Evolutionary conservation across 2,113 vertebrate species (phyloP).

Genomic region (Apodemus sylvaticus): DNA sequence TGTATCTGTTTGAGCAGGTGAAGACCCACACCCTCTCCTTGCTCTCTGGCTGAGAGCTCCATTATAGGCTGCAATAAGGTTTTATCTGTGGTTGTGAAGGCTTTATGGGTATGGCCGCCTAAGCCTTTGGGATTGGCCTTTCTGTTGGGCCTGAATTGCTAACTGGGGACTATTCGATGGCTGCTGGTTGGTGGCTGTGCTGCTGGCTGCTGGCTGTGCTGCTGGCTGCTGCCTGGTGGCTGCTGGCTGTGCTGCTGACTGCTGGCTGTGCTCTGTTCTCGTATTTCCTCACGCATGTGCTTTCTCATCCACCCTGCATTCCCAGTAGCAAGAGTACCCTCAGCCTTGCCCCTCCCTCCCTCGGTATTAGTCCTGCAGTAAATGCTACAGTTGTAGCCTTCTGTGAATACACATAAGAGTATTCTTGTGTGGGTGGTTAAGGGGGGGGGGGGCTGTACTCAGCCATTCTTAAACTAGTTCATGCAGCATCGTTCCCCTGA

Average conservation of each 20-base stretch:
- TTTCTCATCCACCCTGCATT: background rate
- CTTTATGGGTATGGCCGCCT: background rate
- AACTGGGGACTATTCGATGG: background rate
- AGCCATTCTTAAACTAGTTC: background rate
- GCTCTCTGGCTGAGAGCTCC: background rate
- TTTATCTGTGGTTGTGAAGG: background rate
- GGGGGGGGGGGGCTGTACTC: background rate
- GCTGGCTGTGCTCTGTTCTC: background rate
- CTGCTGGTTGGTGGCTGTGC: background rate
- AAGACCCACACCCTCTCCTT: background rate
- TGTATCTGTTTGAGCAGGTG: conserved; percentile 98
- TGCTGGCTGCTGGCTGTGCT: background rate
- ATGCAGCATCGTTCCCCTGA: background rate
- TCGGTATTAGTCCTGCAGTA: background rate
- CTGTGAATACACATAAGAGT: background rate
- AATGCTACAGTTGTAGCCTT: background rate
- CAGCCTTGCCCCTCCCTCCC: rapidly evolving
- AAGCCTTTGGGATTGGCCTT: background rate
- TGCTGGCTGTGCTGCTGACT: background rate
- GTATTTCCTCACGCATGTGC: background rate
- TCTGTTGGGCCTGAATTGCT: background rate
- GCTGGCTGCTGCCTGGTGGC: background rate
- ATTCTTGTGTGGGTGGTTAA: background rate
- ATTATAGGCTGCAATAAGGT: background rate
- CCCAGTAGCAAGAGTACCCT: background rate